Percentiles rank a stretch among this genome's conserved stretches.
Evolutionary conservation across 2,797 vertebrate genomes (phyloP).

Genomic region (Sarcoramphus papa): DNA sequence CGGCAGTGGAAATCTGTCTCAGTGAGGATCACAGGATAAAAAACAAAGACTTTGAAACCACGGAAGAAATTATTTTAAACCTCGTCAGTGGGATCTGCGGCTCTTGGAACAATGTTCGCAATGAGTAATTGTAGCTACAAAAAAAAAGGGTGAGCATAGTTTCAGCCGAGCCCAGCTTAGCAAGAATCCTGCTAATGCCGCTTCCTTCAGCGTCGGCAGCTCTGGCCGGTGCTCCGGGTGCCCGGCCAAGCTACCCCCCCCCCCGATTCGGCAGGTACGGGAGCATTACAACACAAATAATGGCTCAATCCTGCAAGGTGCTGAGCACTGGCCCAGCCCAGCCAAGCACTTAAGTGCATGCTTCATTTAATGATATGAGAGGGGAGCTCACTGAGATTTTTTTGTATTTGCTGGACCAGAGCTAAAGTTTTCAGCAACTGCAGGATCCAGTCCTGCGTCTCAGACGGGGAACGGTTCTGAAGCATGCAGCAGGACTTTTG

Average conservation of each 20-base stretch:
- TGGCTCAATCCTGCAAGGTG: not conserved
- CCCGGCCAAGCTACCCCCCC: not conserved
- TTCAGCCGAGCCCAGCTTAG: not conserved
- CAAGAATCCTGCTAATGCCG: conserved; percentile 28
- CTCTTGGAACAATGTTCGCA: not conserved
- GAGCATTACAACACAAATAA: not conserved
- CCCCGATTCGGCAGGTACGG: not conserved
- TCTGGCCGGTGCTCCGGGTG: accelerated
- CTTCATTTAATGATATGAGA: not conserved
- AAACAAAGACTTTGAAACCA: not conserved
- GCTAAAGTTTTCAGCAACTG: not conserved
- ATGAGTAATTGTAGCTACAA: not conserved
- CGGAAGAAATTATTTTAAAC: not conserved
- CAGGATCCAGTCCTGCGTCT: not conserved
- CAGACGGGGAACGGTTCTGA: accelerated
- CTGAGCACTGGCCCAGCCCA: not conserved
- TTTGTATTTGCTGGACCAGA: not conserved
- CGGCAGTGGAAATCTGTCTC: not conserved
- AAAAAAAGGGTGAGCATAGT: not conserved
- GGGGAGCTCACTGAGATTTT: accelerated
- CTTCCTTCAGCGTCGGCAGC: not conserved
- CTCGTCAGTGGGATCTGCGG: not conserved
- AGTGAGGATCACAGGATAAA: not conserved
- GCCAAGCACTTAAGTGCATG: not conserved
- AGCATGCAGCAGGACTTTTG: not conserved